phyloP scores from a whole-genome alignment of 2,888 invertebrate species.

The Chymomyza fuscimana region DNA sequence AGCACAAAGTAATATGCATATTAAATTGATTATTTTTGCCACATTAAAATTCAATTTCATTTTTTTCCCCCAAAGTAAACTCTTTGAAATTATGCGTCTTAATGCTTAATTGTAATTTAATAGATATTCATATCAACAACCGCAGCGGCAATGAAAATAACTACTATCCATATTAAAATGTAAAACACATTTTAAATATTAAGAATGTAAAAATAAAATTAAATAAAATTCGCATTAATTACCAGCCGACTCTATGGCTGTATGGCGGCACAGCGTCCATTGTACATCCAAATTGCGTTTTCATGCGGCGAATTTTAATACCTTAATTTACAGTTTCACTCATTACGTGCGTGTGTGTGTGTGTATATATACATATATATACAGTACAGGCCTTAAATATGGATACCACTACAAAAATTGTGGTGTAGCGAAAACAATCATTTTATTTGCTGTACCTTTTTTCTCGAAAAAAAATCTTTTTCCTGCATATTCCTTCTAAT shows the following conservation, averaged over 20 bases:
- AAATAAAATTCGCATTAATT: constrained; percentile 36
- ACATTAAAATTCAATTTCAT: constrained; percentile 1
- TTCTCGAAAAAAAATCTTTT: too few species aligned
- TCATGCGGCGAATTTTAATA: constrained; percentile 59
- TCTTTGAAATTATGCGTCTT: constrained; percentile 19
- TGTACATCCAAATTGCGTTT: constrained; percentile 35
- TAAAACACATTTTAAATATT: constrained; percentile 1
- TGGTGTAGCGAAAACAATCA: too few species aligned
- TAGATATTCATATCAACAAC: constrained; percentile 19
- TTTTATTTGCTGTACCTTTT: too few species aligned
- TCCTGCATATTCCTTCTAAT: too few species aligned
- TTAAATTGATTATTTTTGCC: background rate
- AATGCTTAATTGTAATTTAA: constrained; percentile 40
- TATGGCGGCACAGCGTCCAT: background rate
- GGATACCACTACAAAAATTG: too few species aligned
- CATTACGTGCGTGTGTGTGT: background rate
- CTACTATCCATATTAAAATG: constrained; percentile 17
- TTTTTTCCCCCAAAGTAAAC: background rate
- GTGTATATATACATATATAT: background rate
- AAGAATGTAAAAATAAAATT: constrained; percentile 4
- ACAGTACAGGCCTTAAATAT: too few species aligned
- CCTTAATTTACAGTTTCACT: constrained; percentile 42
- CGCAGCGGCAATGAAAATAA: constrained; percentile 21
- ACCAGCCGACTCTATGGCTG: constrained; percentile 5
- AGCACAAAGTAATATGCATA: background rate